phyloP scores from a whole-genome alignment of 2,888 invertebrate genomes.

The Geophilus truncorum region DNA sequence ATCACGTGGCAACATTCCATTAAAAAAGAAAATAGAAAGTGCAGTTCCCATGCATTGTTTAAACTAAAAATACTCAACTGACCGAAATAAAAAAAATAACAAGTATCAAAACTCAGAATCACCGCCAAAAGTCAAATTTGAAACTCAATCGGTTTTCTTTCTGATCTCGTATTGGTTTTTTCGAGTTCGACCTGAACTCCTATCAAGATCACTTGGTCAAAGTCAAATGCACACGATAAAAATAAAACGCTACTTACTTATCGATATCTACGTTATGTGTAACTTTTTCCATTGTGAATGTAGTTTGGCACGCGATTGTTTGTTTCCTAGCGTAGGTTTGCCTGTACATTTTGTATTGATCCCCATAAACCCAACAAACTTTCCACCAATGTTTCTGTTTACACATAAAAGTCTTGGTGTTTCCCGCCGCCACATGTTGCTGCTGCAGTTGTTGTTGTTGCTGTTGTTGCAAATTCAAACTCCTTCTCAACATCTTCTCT shows the following conservation, averaged over 20 bases:
- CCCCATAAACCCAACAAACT: slow-evolving; percentile 81
- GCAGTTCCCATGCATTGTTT: not conserved
- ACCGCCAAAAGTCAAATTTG: too few relatives aligned
- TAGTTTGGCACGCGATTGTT: slow-evolving; percentile 34
- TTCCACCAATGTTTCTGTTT: slow-evolving; percentile 75
- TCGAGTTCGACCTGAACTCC: not conserved
- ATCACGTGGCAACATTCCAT: not conserved
- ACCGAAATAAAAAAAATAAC: too few relatives aligned
- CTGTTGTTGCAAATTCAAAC: too few relatives aligned
- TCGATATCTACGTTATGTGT: not conserved
- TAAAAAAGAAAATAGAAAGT: not conserved
- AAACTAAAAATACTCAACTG: too few relatives aligned
- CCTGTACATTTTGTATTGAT: slow-evolving; percentile 77
- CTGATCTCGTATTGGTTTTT: too few relatives aligned
- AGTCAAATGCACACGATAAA: too few relatives aligned
- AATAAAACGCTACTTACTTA: not conserved
- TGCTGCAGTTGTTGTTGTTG: not conserved
- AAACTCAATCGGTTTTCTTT: too few relatives aligned
- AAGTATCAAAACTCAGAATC: too few relatives aligned
- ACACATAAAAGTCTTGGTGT: slow-evolving; percentile 34
- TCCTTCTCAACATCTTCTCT: not conserved
- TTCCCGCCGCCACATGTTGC: not conserved
- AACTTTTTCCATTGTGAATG: slow-evolving; percentile 25
- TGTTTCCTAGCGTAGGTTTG: slow-evolving; percentile 63
- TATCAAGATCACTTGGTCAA: not conserved